Evolutionary conservation across 2,888 invertebrate genomes (phyloP), one percentile per base, ranked within the genome.

Genomic region (Cataglyphis rosenhaueri): DNA sequence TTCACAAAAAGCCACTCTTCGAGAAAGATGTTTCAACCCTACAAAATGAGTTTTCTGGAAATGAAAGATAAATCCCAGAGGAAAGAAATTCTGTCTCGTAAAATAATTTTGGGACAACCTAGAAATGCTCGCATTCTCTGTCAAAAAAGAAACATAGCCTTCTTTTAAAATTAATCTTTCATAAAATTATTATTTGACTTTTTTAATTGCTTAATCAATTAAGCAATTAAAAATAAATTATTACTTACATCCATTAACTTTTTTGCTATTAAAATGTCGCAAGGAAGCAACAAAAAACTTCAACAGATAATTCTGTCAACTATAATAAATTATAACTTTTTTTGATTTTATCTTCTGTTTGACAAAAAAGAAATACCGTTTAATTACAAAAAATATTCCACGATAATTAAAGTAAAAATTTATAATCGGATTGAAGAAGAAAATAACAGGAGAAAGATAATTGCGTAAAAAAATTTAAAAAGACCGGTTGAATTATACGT

Each of bases 41-140:
- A 25, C 25, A 25, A 74, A 62, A 64, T 74, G 21, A 75, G 52
- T 35, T 64, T 52, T 61, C 48, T 48, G 48, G 48, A 18, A n/a
- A 52, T 21, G 21, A 48, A 15, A 48, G 21, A 35, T 71, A 41
- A 71, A 71, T 75, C 52, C 48, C 25, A 48, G 12, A 64, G n/a
- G 38, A 64, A 52, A 52, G 38, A 64, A 64, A 52, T 64, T 52
- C 52, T 48, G 38, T 6, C 18, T 64, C 18, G 35, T 35, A 12
- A 64, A 64, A 52, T 75, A 62, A 75, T 35, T 64, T 55, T 35
- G 3, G 8, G 15, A 35, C 29, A 76, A 76, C 29, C 55, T 76
- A 57, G 65, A 29, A 65, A 76, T 18, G 35, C 18, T 74, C 10
- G 21, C 5, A 62, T 15, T 64, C 38, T 65, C 38, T 35, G 41